Conservation (phyloP, 1,140 invertebrate species). For the Bicyclus anynana region DNA sequence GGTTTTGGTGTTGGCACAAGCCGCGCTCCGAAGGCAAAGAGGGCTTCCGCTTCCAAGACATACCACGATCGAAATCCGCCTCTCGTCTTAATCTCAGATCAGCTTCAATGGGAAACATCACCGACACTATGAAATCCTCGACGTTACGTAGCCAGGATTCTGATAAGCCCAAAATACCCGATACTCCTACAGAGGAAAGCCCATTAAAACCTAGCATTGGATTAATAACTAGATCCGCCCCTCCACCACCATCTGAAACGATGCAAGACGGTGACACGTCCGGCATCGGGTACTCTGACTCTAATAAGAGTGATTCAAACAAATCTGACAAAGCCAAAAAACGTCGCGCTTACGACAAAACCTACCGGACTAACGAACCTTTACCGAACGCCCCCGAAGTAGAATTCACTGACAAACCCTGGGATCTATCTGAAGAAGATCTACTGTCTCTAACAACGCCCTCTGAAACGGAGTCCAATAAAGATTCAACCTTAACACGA, state of each 20-base stretch:
- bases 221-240: conserved; percentile 42
- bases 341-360: conserved; percentile 84
- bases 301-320: conserved; percentile 59
- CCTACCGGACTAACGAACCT: conserved; percentile 90
- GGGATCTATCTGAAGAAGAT: conserved; percentile 85
- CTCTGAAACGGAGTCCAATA: conserved; percentile 78
- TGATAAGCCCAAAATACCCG: conserved; percentile 50
- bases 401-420: conserved; percentile 88
- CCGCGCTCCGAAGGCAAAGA: conserved; percentile 68
- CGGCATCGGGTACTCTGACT: conserved; percentile 66
- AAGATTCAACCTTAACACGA: conserved; percentile 72
- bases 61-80: conserved; percentile 74
- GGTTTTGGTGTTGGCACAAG: conserved; percentile 79
- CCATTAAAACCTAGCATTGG: conserved; percentile 30
- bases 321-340: conserved; percentile 78
- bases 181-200: conserved; percentile 56
- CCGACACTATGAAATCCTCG: conserved; percentile 69
- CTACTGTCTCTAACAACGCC: conserved; percentile 77
- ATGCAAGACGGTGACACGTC: conserved; percentile 59
- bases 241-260: conserved; percentile 41
- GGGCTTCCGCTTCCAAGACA: conserved; percentile 62
- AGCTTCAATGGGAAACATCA: conserved; percentile 73
- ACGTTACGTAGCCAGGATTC: conserved; percentile 53
- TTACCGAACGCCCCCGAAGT: conserved; percentile 84
- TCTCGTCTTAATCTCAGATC: conserved; percentile 77